These are phyloP conservation scores for Drosophila testacea DNA, from an alignment of 2,888 invertebrate species.

Conservation along the genomic window DNA sequence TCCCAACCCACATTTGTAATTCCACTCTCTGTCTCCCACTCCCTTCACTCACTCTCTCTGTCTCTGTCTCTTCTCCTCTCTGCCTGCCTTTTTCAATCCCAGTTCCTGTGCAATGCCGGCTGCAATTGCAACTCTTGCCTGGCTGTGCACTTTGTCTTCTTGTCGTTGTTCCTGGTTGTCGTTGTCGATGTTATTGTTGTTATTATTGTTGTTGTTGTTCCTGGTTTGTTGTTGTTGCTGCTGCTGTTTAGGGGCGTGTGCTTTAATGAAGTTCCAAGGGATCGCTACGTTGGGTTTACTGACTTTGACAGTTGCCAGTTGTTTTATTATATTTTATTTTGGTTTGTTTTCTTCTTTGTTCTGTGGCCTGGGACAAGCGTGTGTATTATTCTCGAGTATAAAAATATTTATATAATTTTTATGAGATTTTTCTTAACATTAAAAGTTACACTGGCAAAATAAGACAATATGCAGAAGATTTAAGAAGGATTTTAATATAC, in stretches of 20 bases:
- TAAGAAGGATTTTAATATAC: background rate
- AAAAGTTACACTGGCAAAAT: background rate
- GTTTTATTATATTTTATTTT: constrained; percentile 26
- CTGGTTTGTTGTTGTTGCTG: constrained; percentile 11
- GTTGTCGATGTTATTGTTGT: constrained; percentile 13
- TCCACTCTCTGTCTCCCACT: constrained; percentile 5
- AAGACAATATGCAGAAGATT: background rate
- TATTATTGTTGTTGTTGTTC: constrained; percentile 14
- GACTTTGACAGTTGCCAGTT: constrained; percentile 72
- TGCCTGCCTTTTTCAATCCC: constrained; percentile 11
- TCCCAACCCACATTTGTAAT: constrained; percentile 26
- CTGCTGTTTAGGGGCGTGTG: constrained; percentile 48
- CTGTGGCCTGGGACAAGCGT: constrained; percentile 30
- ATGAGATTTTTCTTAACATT: background rate
- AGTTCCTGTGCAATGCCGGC: constrained; percentile 47
- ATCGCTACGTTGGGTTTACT: constrained; percentile 33
- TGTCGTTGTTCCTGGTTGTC: constrained; percentile 24
- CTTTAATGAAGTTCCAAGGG: constrained; percentile 66
- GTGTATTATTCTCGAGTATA: constrained; percentile 10
- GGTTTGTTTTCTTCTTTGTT: constrained; percentile 42
- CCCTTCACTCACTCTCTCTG: background rate
- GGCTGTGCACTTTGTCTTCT: constrained; percentile 49
- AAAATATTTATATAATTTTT: constrained; percentile 52
- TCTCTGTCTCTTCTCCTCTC: constrained; percentile 6
- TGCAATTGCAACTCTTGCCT: constrained; percentile 68